A percentile compares a stretch with the other conserved stretches of the same genome.
Conservation (phyloP, 2,797 vertebrate genomes). For the Cossypha niveicapilla region DNA sequence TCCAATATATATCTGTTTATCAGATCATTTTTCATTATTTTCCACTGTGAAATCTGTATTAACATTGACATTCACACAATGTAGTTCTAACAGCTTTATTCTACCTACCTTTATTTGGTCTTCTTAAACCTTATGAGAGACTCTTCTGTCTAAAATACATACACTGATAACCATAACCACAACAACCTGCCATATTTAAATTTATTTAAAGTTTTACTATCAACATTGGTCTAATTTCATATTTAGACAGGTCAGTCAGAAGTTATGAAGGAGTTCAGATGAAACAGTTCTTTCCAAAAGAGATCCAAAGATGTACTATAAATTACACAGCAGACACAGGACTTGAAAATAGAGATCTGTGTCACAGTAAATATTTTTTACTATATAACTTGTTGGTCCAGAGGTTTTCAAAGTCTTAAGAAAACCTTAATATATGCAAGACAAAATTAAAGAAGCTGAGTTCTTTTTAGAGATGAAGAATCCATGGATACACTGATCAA, state of each 20-base stretch:
- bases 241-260: background rate
- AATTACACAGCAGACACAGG: background rate
- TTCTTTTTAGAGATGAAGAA: background rate
- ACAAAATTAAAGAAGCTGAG: background rate
- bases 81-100: background rate
- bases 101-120: background rate
- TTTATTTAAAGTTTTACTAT: background rate
- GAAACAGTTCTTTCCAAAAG: background rate
- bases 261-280: background rate
- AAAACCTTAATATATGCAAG: background rate
- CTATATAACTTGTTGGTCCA: background rate
- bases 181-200: background rate
- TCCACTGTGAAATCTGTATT: background rate
- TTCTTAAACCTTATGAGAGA: background rate
- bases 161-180: background rate
- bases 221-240: background rate
- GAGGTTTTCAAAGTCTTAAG: background rate
- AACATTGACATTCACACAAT: background rate
- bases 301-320: background rate
- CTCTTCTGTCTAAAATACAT: background rate
- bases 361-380: background rate
- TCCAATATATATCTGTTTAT: background rate
- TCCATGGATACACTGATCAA: background rate
- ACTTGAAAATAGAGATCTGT: background rate
- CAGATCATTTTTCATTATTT: background rate